Conservation (phyloP, 2,888 invertebrate genomes). For the Octonoba sinensis region DNA sequence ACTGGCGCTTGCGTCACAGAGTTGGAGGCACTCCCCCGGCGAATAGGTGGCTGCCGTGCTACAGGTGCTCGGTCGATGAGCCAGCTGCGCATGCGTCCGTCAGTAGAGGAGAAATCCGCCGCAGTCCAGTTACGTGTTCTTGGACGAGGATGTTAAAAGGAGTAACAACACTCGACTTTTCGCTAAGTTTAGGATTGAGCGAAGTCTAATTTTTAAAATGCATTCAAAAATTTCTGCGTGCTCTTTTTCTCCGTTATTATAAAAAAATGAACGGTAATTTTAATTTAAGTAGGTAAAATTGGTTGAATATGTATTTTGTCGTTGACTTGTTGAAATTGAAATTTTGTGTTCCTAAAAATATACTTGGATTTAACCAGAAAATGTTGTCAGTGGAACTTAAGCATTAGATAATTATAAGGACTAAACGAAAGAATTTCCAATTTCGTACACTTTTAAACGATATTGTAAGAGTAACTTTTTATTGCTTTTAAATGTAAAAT, state of each 20-base stretch:
- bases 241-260: background rate
- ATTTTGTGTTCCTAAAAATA: no score
- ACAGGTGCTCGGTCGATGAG: slow-evolving; percentile 46
- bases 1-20: slow-evolving; percentile 37
- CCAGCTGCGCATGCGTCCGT: slow-evolving; percentile 44
- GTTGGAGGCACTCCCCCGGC: slow-evolving; percentile 45
- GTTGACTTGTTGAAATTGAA: no score
- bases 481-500: no score
- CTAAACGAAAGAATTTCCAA: no score
- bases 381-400: no score
- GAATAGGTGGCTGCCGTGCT: slow-evolving; percentile 59
- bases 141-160: no score
- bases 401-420: no score
- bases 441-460: no score
- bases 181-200: no score
- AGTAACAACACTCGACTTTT: no score
- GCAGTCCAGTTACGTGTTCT: background rate
- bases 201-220: background rate
- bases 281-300: background rate
- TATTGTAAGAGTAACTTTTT: no score
- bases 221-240: background rate
- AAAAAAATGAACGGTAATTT: background rate
- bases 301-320: background rate
- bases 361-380: no score
- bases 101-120: background rate